Evolutionary conservation across 2,797 vertebrate genomes (phyloP).

Genomic region (Aldrovandia affinis): DNA sequence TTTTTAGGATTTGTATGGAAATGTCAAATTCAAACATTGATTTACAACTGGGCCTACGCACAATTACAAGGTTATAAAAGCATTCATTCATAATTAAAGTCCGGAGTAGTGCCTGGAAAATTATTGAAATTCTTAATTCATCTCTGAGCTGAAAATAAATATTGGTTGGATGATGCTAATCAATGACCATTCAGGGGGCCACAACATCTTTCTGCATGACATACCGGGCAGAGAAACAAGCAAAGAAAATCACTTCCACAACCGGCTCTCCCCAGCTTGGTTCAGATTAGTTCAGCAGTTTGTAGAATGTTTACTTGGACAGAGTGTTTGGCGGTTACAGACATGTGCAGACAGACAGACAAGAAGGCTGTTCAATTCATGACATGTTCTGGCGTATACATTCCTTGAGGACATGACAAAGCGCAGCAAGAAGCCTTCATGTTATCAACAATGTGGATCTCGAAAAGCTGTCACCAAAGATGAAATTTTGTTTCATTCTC

Average conservation of each 20-base stretch:
- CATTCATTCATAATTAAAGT: background rate
- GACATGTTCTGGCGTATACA: constrained; percentile 23
- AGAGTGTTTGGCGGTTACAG: constrained; percentile 2
- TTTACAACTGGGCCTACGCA: background rate
- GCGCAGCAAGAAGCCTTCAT: background rate
- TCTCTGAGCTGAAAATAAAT: constrained; percentile 8
- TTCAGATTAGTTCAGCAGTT: background rate
- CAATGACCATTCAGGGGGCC: background rate
- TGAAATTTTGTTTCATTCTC: background rate
- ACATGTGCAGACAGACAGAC: constrained; percentile 28
- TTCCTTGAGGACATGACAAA: constrained; percentile 17
- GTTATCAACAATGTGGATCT: constrained; percentile 16
- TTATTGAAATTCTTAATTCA: background rate
- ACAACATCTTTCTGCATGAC: background rate
- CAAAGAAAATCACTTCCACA: background rate
- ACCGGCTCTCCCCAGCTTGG: background rate
- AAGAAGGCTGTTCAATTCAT: background rate
- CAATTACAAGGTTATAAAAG: background rate
- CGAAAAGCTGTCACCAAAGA: background rate
- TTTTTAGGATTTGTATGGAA: no score
- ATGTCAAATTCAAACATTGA: background rate
- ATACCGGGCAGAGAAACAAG: background rate
- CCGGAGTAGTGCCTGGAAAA: background rate
- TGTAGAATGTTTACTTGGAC: constrained; percentile 9
- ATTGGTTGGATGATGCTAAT: background rate